Evolutionary conservation across 2,888 invertebrate species (phyloP), one percentile per base, ranked within the genome.

Genomic region (Choreutis nemorana): DNA sequence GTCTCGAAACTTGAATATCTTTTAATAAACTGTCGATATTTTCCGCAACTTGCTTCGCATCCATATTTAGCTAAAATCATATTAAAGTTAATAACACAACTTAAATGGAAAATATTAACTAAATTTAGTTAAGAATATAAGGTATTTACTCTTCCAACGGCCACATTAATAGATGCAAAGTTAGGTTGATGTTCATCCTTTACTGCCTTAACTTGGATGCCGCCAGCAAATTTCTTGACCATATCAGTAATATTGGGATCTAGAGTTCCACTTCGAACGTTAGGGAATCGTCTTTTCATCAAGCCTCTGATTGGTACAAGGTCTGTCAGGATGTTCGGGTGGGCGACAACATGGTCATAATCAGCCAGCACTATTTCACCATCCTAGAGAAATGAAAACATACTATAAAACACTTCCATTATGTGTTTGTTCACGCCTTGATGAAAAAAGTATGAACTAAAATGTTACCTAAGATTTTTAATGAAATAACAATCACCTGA

Each of bases 241-340:
- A 89, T 64, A 2, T 57, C 66, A 0, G 53, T 58, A 1, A 94
- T 57, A 58, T 94, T 83, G 1, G 70, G 39, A 30, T 87, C 85
- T 11, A 94, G 51, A 1, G 89, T 90, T 21, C 90, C 91, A 21
- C 47, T 40, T 46, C 79, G 57, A 0, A 83, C 64, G 45, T 81
- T 87, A 0, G 94, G 94, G 61, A 91, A 92, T 45, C 84, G 85
- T 36, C 73, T 83, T 48, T 88, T 91, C 81, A 94, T 73, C 24
- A 94, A 53, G 2, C 93, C 94, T 37, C 91, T 81, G 32, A 94
- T 72, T 0, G 83, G 78, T 1, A 90, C 83, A 20, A 94, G 52
- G 29, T 94, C 93, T 0, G 90, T 83, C 27, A 92, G 58, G 36
- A 94, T 89, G 51, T 88, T 86, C 0, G 90, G 87, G 70, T 94